These are phyloP conservation scores for Globia sparganii DNA, from an alignment of 2,888 invertebrate genomes.

Conservation along the genomic window DNA sequence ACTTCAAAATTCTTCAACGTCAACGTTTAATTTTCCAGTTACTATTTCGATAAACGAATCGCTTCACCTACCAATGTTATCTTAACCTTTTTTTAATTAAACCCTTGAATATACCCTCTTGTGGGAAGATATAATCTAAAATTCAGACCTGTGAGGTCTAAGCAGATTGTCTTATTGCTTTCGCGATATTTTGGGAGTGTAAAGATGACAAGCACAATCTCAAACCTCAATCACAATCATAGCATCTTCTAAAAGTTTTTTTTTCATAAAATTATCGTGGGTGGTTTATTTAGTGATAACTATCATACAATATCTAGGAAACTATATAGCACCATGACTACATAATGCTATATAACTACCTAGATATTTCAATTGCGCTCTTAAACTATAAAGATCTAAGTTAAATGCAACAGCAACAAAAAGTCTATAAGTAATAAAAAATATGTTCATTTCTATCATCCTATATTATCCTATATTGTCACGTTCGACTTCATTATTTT, in stretches of 20 bases:
- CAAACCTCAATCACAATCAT: background rate
- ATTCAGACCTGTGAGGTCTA: background rate
- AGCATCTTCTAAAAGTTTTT: background rate
- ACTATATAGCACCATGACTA: background rate
- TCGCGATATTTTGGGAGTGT: background rate
- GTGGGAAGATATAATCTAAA: background rate
- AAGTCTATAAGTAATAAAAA: background rate
- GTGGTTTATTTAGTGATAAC: background rate
- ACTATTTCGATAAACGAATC: background rate
- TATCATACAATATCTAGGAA: background rate
- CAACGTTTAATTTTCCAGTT: background rate
- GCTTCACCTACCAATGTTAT: background rate
- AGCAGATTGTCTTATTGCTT: background rate
- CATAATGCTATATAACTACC: no score
- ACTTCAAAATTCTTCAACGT: slow-evolving; percentile 3
- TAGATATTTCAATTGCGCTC: background rate
- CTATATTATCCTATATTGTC: background rate
- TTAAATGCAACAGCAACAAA: background rate
- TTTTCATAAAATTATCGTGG: no score
- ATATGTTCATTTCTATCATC: background rate
- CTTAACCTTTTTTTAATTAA: background rate
- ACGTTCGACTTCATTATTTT: background rate
- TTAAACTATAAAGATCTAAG: background rate
- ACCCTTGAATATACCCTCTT: background rate
- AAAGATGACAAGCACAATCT: background rate